Conservation (phyloP, 1,140 invertebrate species). For the Octopus bimaculoides region DNA sequence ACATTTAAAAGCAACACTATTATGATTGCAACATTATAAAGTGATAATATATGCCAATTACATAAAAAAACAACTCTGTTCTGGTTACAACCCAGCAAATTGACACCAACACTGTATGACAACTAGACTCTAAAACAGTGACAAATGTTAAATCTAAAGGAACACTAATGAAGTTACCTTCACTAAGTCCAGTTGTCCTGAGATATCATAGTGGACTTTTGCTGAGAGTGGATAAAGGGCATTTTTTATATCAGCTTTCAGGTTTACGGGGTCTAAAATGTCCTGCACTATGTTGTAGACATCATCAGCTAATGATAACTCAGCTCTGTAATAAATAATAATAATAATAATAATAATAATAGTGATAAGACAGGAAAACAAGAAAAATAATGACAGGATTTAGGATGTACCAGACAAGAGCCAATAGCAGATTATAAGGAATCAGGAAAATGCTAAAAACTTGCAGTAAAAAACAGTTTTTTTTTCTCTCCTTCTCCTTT, state of each 20-base stretch:
- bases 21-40: no score
- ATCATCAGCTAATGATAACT: constrained; percentile 54
- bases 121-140: no score
- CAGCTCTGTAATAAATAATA: constrained; percentile 29
- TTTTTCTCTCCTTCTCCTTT: no score
- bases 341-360: no score
- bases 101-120: no score
- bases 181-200: constrained; percentile 68
- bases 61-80: no score
- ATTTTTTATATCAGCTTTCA: constrained; percentile 73
- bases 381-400: not conserved
- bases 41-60: no score
- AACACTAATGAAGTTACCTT: constrained; percentile 35
- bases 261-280: constrained; percentile 72
- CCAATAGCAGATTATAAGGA: not conserved
- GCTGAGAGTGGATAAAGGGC: constrained; percentile 59
- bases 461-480: no score
- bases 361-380: not conserved
- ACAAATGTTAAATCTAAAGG: no score
- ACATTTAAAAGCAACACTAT: no score
- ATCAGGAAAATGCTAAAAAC: constrained; percentile 2
- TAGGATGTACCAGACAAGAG: not conserved
- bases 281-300: constrained; percentile 64
- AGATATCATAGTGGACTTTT: constrained; percentile 64
- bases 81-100: no score